Base-by-base conservation (phyloP, 2,113 vertebrate species). In the Pampusana beccarii region DNA sequence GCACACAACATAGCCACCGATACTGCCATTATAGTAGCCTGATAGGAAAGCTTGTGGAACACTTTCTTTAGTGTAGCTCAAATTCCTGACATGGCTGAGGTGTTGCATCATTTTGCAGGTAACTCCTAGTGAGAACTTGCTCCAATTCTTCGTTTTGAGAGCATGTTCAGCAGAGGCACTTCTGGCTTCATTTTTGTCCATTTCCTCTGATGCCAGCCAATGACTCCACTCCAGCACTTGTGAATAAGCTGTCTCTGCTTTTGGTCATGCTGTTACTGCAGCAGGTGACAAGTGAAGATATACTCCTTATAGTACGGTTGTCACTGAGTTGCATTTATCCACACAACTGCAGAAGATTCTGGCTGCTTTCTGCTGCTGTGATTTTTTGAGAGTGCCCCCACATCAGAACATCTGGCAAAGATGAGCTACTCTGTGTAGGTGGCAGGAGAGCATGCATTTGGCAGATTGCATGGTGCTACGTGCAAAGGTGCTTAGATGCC, bases 31-130 rank as follows among this genome's bases (percentile, higher is more conserved):
- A 15, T 15, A 15, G 20, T 14, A 9, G 21, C 26, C 64, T 21
- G 20, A 5, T 20, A n/a, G 40, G 75, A 54, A 54, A 36, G 16
- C 1, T 2, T 57, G 19, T 42, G 72, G 17, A 66, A 46, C 1
- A 0, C 18, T 86, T 78, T 4, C 42, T 53, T 67, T 34, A 54
- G 50, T 7, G 24, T n/a, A 40, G 16, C 34, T 71, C 4, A 1
- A 16, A 61, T 53, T 90, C 34, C 24, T 72, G 7, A 56, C 7
- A 1, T 0, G 0, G 7, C 33, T 13, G 17, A 54, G 36, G 21
- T 54, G 24, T 53, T 70, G 11, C 1, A 3, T 72, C 23, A 12
- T 25, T 84, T 83, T 73, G 10, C 16, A 57, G n/a, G 28, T 67
- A 65, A 46, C 6, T 42, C 26, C 3, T 0, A 33, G 15, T 2